Evolutionary conservation across 2,888 invertebrate species (phyloP).

Genomic region (Silvanus unidentatus): DNA sequence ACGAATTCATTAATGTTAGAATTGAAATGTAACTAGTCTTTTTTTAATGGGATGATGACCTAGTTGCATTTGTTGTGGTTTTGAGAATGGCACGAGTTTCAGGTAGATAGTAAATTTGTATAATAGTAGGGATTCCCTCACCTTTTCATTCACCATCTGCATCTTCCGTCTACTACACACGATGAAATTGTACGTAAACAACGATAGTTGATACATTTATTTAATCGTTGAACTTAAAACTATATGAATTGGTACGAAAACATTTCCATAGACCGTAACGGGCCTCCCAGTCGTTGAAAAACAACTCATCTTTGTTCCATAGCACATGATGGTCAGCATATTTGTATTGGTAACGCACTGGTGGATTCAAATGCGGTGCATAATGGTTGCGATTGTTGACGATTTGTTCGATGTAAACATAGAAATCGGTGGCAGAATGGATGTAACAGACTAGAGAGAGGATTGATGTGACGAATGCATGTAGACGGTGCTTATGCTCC

Average conservation of each 20-base stretch:
- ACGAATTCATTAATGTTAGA: no score
- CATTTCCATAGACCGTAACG: slow-evolving; percentile 60
- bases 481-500: slow-evolving; percentile 49
- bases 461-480: slow-evolving; percentile 54
- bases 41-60: no score
- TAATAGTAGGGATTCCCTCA: no score
- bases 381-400: slow-evolving; percentile 53
- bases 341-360: slow-evolving; percentile 50
- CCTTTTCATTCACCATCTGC: no score
- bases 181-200: no score
- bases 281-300: slow-evolving; percentile 61
- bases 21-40: no score
- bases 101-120: no score
- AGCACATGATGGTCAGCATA: slow-evolving; percentile 53
- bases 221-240: slow-evolving; percentile 3
- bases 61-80: no score
- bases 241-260: slow-evolving; percentile 36
- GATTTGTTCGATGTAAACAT: slow-evolving; percentile 54
- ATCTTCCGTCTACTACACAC: no score
- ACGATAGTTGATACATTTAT: no score
- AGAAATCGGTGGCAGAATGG: slow-evolving; percentile 54
- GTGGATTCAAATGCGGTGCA: slow-evolving; percentile 61
- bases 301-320: slow-evolving; percentile 58
- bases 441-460: slow-evolving; percentile 60
- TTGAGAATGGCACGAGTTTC: no score